phyloP scores from a whole-genome alignment of 2,888 invertebrate genomes.

The Tanypteryx hageni region DNA sequence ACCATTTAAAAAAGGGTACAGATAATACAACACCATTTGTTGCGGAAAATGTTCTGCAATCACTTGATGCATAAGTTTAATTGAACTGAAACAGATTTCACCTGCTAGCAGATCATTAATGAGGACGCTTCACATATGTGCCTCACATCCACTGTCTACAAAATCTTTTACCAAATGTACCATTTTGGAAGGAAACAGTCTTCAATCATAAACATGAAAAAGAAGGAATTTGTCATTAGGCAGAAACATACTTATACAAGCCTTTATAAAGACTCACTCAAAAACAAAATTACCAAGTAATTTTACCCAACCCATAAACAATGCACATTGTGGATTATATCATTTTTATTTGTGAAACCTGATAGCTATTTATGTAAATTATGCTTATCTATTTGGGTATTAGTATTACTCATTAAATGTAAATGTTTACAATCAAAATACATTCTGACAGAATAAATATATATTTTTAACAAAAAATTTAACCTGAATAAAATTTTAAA shows the following conservation, averaged over 20 bases:
- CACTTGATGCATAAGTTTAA: not conserved
- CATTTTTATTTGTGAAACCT: too few relatives aligned
- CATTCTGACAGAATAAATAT: too few relatives aligned
- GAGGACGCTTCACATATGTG: not conserved
- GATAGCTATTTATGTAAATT: too few relatives aligned
- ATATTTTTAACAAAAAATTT: too few relatives aligned
- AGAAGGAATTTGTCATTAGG: constrained; percentile 1
- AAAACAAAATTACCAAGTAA: too few relatives aligned
- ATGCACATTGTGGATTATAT: too few relatives aligned
- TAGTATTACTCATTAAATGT: too few relatives aligned
- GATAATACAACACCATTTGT: not conserved
- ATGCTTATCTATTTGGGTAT: too few relatives aligned
- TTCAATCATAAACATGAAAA: constrained; percentile 72
- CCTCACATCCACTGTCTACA: constrained; percentile 78
- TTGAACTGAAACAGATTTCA: not conserved
- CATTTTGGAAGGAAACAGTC: constrained; percentile 78
- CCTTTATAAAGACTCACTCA: too few relatives aligned
- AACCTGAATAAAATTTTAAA: too few relatives aligned
- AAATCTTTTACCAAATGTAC: constrained; percentile 80
- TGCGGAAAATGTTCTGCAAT: not conserved
- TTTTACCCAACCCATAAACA: too few relatives aligned
- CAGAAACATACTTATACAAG: not conserved
- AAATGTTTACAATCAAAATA: too few relatives aligned
- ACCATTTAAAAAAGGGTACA: not conserved
- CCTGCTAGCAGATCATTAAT: not conserved